These are phyloP conservation scores for Microcebus griseorufus DNA, from an alignment of 2,113 vertebrate species.

Conservation along the genomic window DNA sequence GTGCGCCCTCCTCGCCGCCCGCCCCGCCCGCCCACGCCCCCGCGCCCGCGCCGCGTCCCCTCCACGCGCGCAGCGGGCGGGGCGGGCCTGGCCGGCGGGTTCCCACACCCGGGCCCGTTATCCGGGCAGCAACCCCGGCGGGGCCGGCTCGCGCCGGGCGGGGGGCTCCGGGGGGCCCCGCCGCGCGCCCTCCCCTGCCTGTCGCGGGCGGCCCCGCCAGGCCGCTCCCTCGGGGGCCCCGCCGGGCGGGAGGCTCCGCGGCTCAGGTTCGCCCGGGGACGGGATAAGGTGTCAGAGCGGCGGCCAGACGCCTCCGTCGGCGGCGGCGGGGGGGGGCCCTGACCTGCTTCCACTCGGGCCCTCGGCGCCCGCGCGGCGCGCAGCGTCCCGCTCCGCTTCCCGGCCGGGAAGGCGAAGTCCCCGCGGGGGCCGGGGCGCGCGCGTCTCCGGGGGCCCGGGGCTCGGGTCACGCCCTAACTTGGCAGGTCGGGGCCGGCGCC, in stretches of 20 bases:
- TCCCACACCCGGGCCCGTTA: constrained; percentile 69
- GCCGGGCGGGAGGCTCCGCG: background rate
- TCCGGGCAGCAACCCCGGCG: background rate
- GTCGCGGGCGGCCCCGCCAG: background rate
- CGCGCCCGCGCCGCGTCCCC: background rate
- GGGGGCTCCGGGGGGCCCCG: background rate
- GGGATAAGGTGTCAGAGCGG: constrained; percentile 66
- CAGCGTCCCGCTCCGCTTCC: background rate
- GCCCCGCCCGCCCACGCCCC: background rate
- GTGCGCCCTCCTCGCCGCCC: background rate
- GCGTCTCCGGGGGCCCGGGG: background rate
- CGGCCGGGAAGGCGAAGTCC: background rate
- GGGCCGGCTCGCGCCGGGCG: background rate
- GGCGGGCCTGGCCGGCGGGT: background rate
- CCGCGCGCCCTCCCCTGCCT: background rate
- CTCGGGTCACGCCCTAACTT: background rate
- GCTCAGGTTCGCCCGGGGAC: constrained; percentile 59
- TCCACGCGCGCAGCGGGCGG: background rate
- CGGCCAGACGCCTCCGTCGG: constrained; percentile 48
- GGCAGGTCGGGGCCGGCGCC: background rate
- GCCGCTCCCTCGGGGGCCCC: constrained; percentile 24
- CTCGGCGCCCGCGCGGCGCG: background rate
- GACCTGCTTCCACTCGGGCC: background rate
- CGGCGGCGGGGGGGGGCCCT: background rate
- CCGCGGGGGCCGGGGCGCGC: background rate